Evolutionary conservation across 2,888 invertebrate genomes (phyloP).

Genomic region (Agrochola lychnidis): DNA sequence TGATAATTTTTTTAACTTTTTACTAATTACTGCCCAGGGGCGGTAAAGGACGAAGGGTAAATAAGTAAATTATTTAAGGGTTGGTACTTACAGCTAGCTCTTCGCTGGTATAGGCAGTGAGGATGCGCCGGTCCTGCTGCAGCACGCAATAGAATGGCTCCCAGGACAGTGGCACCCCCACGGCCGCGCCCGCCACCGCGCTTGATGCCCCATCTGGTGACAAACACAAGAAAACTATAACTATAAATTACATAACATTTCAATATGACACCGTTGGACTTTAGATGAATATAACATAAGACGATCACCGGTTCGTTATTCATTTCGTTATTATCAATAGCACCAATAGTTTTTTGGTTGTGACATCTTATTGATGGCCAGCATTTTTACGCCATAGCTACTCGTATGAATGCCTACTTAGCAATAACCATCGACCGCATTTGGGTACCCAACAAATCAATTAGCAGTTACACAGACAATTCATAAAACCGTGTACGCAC

Average conservation of each 20-base stretch:
- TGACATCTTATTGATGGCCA: neutral
- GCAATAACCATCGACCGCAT: slow-evolving; percentile 24
- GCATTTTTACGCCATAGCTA: slow-evolving; percentile 2
- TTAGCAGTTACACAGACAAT: slow-evolving; percentile 18
- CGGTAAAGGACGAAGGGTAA: neutral
- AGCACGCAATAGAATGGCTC: slow-evolving; percentile 95
- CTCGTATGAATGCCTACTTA: neutral
- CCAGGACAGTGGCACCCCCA: slow-evolving; percentile 92
- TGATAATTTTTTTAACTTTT: neutral
- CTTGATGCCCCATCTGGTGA: slow-evolving; percentile 87
- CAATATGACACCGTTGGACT: neutral
- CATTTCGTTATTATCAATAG: neutral
- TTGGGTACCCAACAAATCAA: slow-evolving; percentile 20
- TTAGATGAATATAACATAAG: slow-evolving; percentile 6
- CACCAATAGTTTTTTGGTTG: neutral
- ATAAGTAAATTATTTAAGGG: neutral
- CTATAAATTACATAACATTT: neutral
- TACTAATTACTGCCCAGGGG: neutral
- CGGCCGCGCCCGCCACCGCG: slow-evolving; percentile 87
- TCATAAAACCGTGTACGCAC: neutral
- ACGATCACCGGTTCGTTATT: neutral
- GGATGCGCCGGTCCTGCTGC: slow-evolving; percentile 93
- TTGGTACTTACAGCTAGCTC: slow-evolving; percentile 93
- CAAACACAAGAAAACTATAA: slow-evolving; percentile 66
- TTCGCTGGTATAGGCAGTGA: slow-evolving; percentile 94